A percentile compares a stretch with the other conserved stretches of the same genome.
Evolutionary conservation across 2,113 vertebrate species (phyloP).

Genomic region (Rhinoderma darwinii): DNA sequence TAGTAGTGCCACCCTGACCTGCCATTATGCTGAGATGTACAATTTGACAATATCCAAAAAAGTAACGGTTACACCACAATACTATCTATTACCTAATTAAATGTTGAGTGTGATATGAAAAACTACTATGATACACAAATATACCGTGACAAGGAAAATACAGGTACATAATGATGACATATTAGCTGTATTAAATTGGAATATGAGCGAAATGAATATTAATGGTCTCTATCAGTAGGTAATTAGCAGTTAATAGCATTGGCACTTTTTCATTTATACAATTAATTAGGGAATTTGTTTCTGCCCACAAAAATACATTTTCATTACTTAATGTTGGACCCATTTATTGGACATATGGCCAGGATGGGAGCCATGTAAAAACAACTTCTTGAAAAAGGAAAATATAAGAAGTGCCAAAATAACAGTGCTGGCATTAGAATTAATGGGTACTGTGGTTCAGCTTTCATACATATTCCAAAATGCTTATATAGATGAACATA

Average conservation of each 20-base stretch:
- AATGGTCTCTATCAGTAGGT: conserved; percentile 63
- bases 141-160: not conserved
- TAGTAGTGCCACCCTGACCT: not conserved
- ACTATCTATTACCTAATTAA: not conserved
- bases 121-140: not conserved
- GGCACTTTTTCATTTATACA: conserved; percentile 63
- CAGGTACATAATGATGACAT: not conserved
- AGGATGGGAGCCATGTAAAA: conserved; percentile 7
- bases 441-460: conserved; percentile 20
- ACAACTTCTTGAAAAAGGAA: conserved; percentile 24
- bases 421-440: not conserved
- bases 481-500: not conserved
- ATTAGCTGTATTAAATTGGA: not conserved
- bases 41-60: not conserved
- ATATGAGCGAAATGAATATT: conserved; percentile 57
- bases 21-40: not conserved
- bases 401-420: conserved; percentile 23
- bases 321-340: conserved; percentile 58
- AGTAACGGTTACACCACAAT: not conserved
- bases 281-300: conserved; percentile 58
- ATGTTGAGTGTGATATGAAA: not conserved
- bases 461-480: conserved; percentile 1
- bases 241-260: conserved; percentile 68
- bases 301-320: conserved; percentile 21
- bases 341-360: conserved; percentile 50